Evolutionary conservation across 2,888 invertebrate genomes (phyloP), one percentile per base, ranked within the genome.

Genomic region (Catocala fraxini): DNA sequence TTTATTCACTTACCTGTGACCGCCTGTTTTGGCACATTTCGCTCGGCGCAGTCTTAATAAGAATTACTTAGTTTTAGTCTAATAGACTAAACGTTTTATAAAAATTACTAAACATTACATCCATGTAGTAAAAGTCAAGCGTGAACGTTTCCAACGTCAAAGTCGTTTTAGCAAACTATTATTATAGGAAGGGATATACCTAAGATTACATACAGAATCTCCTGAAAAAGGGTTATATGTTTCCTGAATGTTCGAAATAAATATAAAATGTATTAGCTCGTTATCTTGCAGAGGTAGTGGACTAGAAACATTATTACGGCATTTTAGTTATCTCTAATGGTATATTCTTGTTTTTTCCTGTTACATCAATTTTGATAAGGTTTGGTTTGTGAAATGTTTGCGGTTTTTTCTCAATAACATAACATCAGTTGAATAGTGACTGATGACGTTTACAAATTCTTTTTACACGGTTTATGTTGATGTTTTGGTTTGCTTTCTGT

Each of bases 231-330:
- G 45, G 55, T 45, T 51, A 59, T n/a, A 25, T 56, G 51, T 59
- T 59, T 65, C 33, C 43, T 48, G 52, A 59, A 52, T 13, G 65
- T 59, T 11, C 12, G 39, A 42, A 42, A 56, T 65, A 68, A 68
- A 68, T 59, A 59, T 45, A 33, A 49, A 52, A 51, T 49, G 54
- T 56, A 48, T 59, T 59, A 70, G 53, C 67, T 59, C 57, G 66
- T 70, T 70, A 70, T 70, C 70, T 55, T 46, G 35, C 49, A 56
- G 54, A 65, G 70, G 61, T 61, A 58, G 57, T 57, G 5, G 53
- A 11, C 56, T 58, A 60, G 67, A 67, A 71, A 63, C 57, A 53
- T 63, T 63, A 57, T 56, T 60, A 68, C 48, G 42, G 45, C 54
- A 51, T 6, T 71, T 58, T 58, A 56, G 55, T 58, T 68, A 51